Evolutionary conservation across 1,140 invertebrate genomes (phyloP), one percentile per base, ranked within the genome.

Genomic region (Sitophilus oryzae): DNA sequence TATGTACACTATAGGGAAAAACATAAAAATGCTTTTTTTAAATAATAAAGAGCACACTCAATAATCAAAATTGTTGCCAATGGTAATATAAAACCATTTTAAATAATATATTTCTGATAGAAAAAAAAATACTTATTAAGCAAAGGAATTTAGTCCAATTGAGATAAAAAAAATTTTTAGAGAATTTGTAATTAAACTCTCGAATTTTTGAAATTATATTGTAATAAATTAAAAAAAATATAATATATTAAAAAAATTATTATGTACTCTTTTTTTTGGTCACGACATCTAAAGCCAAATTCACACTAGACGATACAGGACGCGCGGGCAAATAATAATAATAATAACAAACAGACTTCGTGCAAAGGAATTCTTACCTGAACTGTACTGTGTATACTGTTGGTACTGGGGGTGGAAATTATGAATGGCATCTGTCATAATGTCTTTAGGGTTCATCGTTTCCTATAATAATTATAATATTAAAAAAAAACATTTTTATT

Each of bases 401-500:
- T 98, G 95, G 77, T 99, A 99, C 67, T 99, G 93, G 21, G 96
- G 96, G 80, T 99, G 96, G 82, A 99, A 99, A 78, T 99, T 99
- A 77, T 99, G 96, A 73, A 99, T 98, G 68, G 96, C 96, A 78
- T 99, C 96, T 67, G 95, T 97, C 95, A 99, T 98, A 70, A 99
- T 98, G 76, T 99, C 96, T 75, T 96, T 93, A 36, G 96, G 96
- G 79, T 99, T 99, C 92, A 99, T 99, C 3, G 96, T 99, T 84
- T 99, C 96, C 90, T 93, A 71, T 0, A 76, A 77, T 64, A n/a
- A n/a, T 45, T 67, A 56, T 1, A 43, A 36, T 41, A 20, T 5
- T 2, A 44, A 5, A 42, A 43, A 38, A 18, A 48, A n/a, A 10
- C 21, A 8, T 45, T 45, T 45, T n/a, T n/a, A n/a, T n/a, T n/a